Evolutionary conservation across 2,888 invertebrate species (phyloP), one percentile per base, ranked within the genome.

Genomic region (Yponomeuta cagnagella): DNA sequence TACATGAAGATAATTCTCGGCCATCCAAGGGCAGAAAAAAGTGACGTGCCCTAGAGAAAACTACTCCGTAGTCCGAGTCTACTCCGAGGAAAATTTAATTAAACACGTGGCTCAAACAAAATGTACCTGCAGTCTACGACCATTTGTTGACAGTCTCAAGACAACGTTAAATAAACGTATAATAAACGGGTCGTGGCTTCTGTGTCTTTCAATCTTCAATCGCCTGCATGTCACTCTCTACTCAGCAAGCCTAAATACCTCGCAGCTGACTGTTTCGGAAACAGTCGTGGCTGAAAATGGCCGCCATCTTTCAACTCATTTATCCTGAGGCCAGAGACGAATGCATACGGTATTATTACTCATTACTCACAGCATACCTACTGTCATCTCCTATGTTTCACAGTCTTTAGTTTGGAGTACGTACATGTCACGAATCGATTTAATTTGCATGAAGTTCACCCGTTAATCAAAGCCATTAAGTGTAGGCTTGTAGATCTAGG

Each of bases 401-500:
- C 12, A 58, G 15, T 12, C 52, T 12, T 15, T 4, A 58, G 12
- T 58, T 15, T 58, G 15, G 5, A 43, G 9, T 43, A 43, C 6
- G 43, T 43, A 43, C 8, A 43, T 43, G 43, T 43, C 43, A 8
- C 6, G 43, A 43, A 43, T 43, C 43, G 43, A 43, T 43, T 43
- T 43, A 43, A 43, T 43, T 43, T 58, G 15, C 52, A 58, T 15
- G 52, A 15, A 58, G n/a, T n/a, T 67, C 23, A 12, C 52, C 48
- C 52, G 68, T 68, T 68, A 68, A 68, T 68, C 48, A 48, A 68
- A 68, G 23, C 48, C 43, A 43, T 2, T 65, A 65, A 65, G 65
- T 65, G 33, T 33, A 58, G 52, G 52, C 52, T 58, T 15, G 52
- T 58, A 58, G 1, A 15, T 58, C 52, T 64, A 23, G 30, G 15